Conservation (phyloP, 1,140 invertebrate genomes). For the Drosophila tristis region DNA sequence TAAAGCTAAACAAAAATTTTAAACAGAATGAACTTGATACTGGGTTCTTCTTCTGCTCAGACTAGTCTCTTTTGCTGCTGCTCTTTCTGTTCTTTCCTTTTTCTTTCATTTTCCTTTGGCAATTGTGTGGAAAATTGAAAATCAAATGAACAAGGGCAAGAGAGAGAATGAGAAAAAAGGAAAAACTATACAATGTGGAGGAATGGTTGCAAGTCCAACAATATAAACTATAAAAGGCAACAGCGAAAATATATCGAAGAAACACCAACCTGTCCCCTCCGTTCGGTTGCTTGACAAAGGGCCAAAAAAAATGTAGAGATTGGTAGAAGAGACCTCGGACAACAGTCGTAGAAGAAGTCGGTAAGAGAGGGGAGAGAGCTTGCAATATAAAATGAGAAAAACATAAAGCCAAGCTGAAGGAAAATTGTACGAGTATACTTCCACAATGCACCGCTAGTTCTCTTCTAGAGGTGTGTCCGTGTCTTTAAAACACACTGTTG, state of each 20-base stretch:
- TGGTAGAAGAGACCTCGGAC: conserved; percentile 9
- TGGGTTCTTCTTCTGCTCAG: not conserved
- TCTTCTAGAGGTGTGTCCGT: conserved; percentile 15
- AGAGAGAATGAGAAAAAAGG: not conserved
- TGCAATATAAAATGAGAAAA: conserved; percentile 30
- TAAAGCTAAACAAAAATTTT: conserved; percentile 40
- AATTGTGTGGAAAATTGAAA: conserved; percentile 82
- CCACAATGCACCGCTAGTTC: conserved; percentile 6
- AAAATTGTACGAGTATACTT: conserved; percentile 1
- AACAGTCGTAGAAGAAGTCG: conserved; percentile 1
- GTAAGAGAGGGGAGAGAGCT: conserved; percentile 1
- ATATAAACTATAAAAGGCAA: conserved; percentile 79
- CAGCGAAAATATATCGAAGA: conserved; percentile 74
- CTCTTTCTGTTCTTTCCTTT: conserved; percentile 25
- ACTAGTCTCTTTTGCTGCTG: conserved; percentile 4
- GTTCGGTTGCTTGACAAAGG: conserved; percentile 66
- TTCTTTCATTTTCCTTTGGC: conserved; percentile 40
- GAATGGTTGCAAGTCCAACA: conserved; percentile 53
- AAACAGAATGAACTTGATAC: conserved; percentile 69
- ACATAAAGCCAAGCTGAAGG: conserved; percentile 32
- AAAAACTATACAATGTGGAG: conserved; percentile 49
- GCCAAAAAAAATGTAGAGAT: conserved; percentile 58
- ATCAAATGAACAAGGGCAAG: conserved; percentile 62
- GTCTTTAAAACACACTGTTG: not conserved
- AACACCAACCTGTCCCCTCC: too few relatives aligned